Evolutionary conservation across 2,888 invertebrate species (phyloP).

Genomic region (Polietes domitor): DNA sequence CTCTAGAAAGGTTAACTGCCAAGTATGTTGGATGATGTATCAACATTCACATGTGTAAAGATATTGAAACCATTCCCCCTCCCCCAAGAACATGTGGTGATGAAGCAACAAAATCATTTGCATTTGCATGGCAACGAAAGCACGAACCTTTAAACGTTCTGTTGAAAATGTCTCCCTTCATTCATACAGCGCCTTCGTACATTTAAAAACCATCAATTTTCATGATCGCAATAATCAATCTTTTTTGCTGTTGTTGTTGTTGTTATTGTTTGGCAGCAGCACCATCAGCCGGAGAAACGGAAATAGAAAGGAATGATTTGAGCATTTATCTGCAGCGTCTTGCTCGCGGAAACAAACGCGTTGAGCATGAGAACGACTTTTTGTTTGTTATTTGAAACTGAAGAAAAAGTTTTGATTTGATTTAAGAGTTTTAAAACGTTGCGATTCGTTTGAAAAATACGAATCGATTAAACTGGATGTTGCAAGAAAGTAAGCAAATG

Average conservation of each 20-base stretch:
- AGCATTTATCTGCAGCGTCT: not conserved
- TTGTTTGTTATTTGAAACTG: no score
- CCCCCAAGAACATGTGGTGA: not conserved
- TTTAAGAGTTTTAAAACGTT: no score
- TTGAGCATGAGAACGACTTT: no score
- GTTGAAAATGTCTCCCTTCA: not conserved
- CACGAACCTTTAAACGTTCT: not conserved
- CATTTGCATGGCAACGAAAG: not conserved
- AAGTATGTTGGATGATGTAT: not conserved
- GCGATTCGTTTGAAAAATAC: no score
- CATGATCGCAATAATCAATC: constrained; percentile 10
- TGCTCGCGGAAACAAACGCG: not conserved
- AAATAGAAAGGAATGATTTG: not conserved
- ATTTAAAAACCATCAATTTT: not conserved
- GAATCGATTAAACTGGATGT: no score
- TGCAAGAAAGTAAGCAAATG: no score
- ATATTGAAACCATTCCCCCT: not conserved
- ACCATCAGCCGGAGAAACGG: not conserved
- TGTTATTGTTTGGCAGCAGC: not conserved
- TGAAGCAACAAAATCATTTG: not conserved
- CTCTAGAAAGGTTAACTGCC: no score
- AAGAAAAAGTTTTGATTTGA: no score
- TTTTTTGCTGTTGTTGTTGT: no score
- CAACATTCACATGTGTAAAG: not conserved
- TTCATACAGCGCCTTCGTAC: not conserved